These are phyloP conservation scores for Heliopora coerulea DNA, from an alignment of 92 coral and sea anemone genomes.

Conservation along the genomic window DNA sequence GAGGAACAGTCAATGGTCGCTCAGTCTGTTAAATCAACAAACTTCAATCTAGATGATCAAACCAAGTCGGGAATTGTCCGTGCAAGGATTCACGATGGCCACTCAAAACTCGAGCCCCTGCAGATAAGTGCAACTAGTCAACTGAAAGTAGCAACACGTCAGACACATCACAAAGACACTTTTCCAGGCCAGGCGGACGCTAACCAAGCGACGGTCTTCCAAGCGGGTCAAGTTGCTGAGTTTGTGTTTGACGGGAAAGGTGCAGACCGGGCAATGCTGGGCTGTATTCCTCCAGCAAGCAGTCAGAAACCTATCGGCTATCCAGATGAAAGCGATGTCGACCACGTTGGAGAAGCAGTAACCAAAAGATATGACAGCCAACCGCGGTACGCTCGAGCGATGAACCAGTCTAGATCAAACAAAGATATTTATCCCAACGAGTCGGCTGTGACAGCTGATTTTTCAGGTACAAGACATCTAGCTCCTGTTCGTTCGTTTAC, in stretches of 20 bases:
- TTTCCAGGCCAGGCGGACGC: not conserved
- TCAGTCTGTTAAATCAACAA: not conserved
- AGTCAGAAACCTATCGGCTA: not conserved
- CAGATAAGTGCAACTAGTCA: not conserved
- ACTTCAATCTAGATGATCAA: not conserved
- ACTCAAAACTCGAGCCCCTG: conserved; percentile 22
- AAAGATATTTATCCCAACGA: not conserved
- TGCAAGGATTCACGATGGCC: conserved; percentile 24
- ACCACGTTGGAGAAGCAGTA: not conserved
- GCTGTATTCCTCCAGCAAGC: not conserved
- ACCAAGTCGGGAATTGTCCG: conserved; percentile 12
- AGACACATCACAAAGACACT: not conserved
- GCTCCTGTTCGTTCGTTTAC: not conserved
- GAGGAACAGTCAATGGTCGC: not conserved
- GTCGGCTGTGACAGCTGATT: not conserved
- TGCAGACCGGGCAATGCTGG: not conserved
- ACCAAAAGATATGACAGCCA: not conserved
- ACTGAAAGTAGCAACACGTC: conserved; percentile 7
- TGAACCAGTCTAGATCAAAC: not conserved
- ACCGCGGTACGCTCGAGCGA: not conserved
- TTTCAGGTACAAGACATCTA: not conserved
- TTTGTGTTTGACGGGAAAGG: not conserved
- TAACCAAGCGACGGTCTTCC: not conserved
- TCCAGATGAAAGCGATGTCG: no score
- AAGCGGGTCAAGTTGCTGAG: not conserved